These are phyloP conservation scores for Sipha flava DNA, from an alignment of 1,140 invertebrate genomes.

Conservation along the genomic window DNA sequence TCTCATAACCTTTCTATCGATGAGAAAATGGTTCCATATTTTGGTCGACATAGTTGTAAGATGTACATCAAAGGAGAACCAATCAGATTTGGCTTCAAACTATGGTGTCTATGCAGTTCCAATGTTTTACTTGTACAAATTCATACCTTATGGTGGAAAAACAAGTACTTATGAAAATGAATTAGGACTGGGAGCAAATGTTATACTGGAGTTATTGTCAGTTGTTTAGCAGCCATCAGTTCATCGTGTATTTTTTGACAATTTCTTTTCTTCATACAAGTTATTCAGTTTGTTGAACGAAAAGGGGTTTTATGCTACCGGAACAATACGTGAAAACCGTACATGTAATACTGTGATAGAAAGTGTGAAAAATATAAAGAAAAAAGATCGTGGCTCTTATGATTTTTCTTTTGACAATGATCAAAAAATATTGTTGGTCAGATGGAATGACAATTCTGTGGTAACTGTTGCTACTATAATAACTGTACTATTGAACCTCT, in stretches of 20 bases:
- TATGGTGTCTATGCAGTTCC: slow-evolving; percentile 38
- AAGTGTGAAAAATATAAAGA: background rate
- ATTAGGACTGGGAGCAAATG: background rate
- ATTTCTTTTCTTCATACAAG: slow-evolving; percentile 3
- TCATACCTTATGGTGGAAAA: slow-evolving; percentile 28
- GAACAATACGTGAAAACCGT: background rate
- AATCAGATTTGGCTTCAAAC: slow-evolving; percentile 46
- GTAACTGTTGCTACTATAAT: slow-evolving; percentile 3
- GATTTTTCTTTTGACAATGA: background rate
- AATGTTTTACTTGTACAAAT: slow-evolving; percentile 29
- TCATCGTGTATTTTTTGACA: slow-evolving; percentile 6
- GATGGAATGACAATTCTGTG: slow-evolving; percentile 13
- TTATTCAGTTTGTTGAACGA: background rate
- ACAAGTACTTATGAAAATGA: background rate
- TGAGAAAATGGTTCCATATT: slow-evolving; percentile 36
- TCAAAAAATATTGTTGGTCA: background rate
- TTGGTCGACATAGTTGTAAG: slow-evolving; percentile 32
- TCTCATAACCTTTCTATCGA: slow-evolving; percentile 43
- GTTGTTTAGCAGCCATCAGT: background rate
- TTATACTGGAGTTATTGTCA: slow-evolving; percentile 16
- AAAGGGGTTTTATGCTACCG: background rate
- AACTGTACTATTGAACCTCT: background rate
- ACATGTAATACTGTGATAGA: background rate
- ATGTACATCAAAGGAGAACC: slow-evolving; percentile 37
- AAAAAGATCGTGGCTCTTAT: background rate